Base-by-base conservation (phyloP, 2,113 vertebrate genomes). In the Lichenostomus cassidix region DNA sequence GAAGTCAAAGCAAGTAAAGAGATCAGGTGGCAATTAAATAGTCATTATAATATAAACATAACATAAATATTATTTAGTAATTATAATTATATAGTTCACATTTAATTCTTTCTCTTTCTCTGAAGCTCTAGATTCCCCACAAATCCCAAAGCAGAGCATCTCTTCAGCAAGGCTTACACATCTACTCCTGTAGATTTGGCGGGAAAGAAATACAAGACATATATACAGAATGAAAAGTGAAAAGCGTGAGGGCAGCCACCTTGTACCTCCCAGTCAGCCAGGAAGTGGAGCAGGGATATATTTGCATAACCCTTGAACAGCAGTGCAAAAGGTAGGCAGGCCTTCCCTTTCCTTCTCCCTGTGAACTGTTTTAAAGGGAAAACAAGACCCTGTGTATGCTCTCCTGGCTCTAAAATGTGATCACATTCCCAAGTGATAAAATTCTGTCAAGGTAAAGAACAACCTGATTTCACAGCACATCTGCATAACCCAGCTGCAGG, bases 231-330 rank as follows among this genome's bases (percentile, higher is more conserved):
- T 44, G 73, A 78, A 65, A 59, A 53, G 55, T 6, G 16, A 73
- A 74, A 33, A 85, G 15, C 3, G 0, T 15, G 13, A 83, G 28
- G 8, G 35, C 75, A 94, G 50, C 22, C 47, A 83, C 65, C 55
- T 75, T 55, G 14, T 55, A 39, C 29, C 50, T 90, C 59, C 27
- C 20, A 22, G 3, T 19, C 79, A 78, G 63, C 13, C 39, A 55
- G 63, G 50, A 46, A 46, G 37, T 12, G 15, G 41, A 28, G 56
- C 63, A 89, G 79, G 82, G 58, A 85, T 88, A 4, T 90, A 70
- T 94, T 77, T 88, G 68, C 68, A 83, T 14, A 92, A 93, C n/a
- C 71, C 19, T 80, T 92, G 67, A 74, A 80, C 77, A 68, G 46
- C 49, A 73, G 60, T 53, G 49, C 65, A 91, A 95, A 92, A 62